Conservation (phyloP, 37 sponge, comb jelly and placozoan species). For the Amphimedon queenslandica region DNA sequence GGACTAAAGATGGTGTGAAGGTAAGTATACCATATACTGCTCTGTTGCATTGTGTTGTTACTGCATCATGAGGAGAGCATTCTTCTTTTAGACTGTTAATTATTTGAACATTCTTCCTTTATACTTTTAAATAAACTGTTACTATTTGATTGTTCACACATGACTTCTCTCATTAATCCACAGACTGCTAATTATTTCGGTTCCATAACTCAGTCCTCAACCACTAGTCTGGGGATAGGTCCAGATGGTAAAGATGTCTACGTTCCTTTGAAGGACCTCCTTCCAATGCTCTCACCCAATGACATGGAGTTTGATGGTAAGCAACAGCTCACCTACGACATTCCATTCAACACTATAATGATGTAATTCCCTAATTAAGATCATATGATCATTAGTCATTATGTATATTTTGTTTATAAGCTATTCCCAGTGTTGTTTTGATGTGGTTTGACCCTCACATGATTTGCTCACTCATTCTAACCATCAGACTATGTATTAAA, state of each 20-base stretch:
- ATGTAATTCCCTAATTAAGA: background rate
- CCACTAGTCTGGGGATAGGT: slow-evolving; percentile 73
- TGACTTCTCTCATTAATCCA: no score
- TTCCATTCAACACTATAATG: background rate
- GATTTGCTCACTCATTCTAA: no score
- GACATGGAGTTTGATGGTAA: slow-evolving; percentile 84
- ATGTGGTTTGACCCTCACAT: no score
- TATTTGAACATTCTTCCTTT: no score
- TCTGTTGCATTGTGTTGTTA: background rate
- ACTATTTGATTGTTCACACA: no score
- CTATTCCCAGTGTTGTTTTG: background rate
- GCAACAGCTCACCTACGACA: background rate
- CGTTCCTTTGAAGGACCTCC: slow-evolving; percentile 69
- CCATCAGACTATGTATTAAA: no score
- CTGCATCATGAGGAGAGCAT: background rate
- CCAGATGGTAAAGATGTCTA: slow-evolving; percentile 71
- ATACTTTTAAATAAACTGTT: no score
- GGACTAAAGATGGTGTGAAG: slow-evolving; percentile 74
- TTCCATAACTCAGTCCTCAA: slow-evolving; percentile 78
- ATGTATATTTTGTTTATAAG: background rate
- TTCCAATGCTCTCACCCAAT: slow-evolving; percentile 93
- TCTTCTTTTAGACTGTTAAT: no score
- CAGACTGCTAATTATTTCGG: slow-evolving; percentile 83
- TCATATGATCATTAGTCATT: background rate
- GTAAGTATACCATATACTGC: slow-evolving; percentile 31